Conservation (phyloP, 2,888 invertebrate species). For the Phortica magna region DNA sequence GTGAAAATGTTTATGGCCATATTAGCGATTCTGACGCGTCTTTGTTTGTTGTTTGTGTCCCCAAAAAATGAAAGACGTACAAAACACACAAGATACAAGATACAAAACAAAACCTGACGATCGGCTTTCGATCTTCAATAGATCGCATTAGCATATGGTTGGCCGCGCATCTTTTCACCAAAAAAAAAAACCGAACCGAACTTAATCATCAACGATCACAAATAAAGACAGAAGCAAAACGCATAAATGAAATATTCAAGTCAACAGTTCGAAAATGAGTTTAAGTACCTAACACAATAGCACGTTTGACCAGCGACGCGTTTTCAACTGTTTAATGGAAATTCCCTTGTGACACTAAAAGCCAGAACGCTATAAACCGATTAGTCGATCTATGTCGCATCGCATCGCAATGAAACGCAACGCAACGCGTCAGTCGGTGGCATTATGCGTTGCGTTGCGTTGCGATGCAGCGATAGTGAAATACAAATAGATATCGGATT, state of each 20-base stretch:
- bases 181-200: slow-evolving; percentile 14
- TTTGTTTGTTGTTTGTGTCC: background rate
- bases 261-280: slow-evolving; percentile 47
- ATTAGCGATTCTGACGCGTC: slow-evolving; percentile 1
- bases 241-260: slow-evolving; percentile 42
- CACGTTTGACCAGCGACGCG: slow-evolving; percentile 33
- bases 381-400: slow-evolving; percentile 55
- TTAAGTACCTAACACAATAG: slow-evolving; percentile 40
- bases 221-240: slow-evolving; percentile 1
- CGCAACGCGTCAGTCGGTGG: background rate
- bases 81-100: too few species aligned
- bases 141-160: slow-evolving; percentile 37
- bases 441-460: background rate
- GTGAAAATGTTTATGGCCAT: slow-evolving; percentile 37
- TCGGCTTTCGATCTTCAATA: background rate
- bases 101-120: background rate
- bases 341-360: slow-evolving; percentile 51
- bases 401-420: too few species aligned
- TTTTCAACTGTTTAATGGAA: slow-evolving; percentile 45
- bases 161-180: slow-evolving; percentile 11
- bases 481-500: slow-evolving; percentile 3
- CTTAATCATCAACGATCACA: slow-evolving; percentile 38
- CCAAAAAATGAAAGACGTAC: too few species aligned
- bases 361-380: slow-evolving; percentile 59
- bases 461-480: background rate